Evolutionary conservation across 2,888 invertebrate genomes (phyloP).

Genomic region (Byasa hedistus): DNA sequence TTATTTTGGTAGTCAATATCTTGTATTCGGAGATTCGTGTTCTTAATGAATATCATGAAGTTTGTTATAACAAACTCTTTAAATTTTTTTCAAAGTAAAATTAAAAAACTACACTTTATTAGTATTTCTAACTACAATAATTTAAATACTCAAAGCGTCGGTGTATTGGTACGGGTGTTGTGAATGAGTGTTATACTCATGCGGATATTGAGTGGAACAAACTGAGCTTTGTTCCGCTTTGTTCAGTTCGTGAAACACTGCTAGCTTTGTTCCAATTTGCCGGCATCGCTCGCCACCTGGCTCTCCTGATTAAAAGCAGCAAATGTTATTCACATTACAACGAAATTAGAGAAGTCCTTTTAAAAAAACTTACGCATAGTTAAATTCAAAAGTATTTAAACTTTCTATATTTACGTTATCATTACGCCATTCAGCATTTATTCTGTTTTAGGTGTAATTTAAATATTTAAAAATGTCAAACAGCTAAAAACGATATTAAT

Average conservation of each 20-base stretch:
- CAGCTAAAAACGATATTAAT: background rate
- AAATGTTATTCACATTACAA: constrained; percentile 18
- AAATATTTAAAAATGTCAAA: background rate
- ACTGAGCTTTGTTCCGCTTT: constrained; percentile 40
- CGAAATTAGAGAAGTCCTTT: background rate
- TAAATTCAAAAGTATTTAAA: background rate
- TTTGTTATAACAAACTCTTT: background rate
- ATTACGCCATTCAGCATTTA: background rate
- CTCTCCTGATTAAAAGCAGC: constrained; percentile 30
- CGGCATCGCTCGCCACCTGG: constrained; percentile 35
- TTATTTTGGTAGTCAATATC: too few species aligned
- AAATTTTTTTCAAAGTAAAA: background rate
- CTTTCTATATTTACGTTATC: background rate
- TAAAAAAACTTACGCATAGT: background rate
- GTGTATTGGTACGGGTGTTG: constrained; percentile 13
- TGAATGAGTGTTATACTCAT: constrained; percentile 24
- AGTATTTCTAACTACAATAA: background rate
- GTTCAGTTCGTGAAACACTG: constrained; percentile 43
- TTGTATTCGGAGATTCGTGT: too few species aligned
- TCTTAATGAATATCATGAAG: too few species aligned
- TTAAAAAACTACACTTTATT: background rate
- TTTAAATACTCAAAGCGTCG: background rate
- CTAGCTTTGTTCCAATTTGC: constrained; percentile 46
- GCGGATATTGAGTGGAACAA: constrained; percentile 36
- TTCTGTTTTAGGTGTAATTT: background rate